Percentiles rank a stretch among this genome's conserved stretches.
Conservation (phyloP, 1,140 invertebrate genomes). For the Colletes gigas region DNA sequence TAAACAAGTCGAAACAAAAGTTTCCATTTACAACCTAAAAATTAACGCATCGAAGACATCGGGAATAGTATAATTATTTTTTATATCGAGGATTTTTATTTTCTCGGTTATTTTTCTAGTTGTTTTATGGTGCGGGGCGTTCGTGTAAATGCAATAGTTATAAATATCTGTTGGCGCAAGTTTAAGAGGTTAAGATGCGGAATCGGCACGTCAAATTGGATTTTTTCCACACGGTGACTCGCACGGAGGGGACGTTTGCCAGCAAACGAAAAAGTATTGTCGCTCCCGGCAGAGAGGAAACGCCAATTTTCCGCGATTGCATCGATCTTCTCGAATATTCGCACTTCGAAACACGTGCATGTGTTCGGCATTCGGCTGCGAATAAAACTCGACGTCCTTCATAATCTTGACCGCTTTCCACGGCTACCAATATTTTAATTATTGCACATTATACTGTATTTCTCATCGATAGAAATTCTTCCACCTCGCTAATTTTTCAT, state of each 20-base stretch:
- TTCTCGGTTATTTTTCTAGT: neutral
- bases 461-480: no score
- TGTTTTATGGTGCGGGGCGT: neutral
- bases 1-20: no score
- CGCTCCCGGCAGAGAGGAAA: slow-evolving; percentile 47
- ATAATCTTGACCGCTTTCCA: no score
- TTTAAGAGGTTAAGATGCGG: slow-evolving; percentile 60
- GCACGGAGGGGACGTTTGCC: slow-evolving; percentile 36
- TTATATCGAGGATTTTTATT: no score
- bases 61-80: no score
- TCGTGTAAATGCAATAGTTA: slow-evolving; percentile 12
- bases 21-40: no score
- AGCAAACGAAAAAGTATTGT: slow-evolving; percentile 61
- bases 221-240: slow-evolving; percentile 62
- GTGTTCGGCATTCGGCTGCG: slow-evolving; percentile 42
- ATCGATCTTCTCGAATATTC: slow-evolving; percentile 55
- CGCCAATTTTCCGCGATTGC: slow-evolving; percentile 56
- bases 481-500: no score
- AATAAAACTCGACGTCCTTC: neutral
- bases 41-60: no score
- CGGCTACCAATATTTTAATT: no score
- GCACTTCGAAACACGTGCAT: slow-evolving; percentile 29
- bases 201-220: slow-evolving; percentile 66
- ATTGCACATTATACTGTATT: no score
- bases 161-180: slow-evolving; percentile 57